Conservation (phyloP, 2,797 vertebrate species). For the Distichodus sexfasciatus region DNA sequence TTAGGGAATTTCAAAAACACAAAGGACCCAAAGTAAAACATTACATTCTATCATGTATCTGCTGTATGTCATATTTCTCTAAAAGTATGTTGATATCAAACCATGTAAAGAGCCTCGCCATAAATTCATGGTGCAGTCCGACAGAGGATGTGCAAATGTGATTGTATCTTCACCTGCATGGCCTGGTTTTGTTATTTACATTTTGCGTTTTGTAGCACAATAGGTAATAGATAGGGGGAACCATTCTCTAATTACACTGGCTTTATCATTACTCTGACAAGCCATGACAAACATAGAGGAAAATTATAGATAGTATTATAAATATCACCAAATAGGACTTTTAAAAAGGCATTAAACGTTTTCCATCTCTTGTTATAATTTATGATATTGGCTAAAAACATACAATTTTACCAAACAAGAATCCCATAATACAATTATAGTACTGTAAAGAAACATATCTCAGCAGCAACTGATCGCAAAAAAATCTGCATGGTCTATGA, state of each 20-base stretch:
- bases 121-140: slow-evolving; percentile 36
- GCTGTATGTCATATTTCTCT: background rate
- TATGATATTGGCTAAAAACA: slow-evolving; percentile 48
- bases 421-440: slow-evolving; percentile 59
- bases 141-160: slow-evolving; percentile 33
- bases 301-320: slow-evolving; percentile 57
- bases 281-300: slow-evolving; percentile 65
- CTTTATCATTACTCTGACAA: slow-evolving; percentile 60
- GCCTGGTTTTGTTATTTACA: slow-evolving; percentile 51
- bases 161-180: slow-evolving; percentile 45
- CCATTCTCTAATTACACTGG: slow-evolving; percentile 68
- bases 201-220: slow-evolving; percentile 62
- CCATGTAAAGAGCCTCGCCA: slow-evolving; percentile 4
- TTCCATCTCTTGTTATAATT: slow-evolving; percentile 50
- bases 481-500: slow-evolving; percentile 77
- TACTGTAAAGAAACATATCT: slow-evolving; percentile 61
- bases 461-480: slow-evolving; percentile 67
- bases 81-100: slow-evolving; percentile 6
- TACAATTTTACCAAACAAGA: slow-evolving; percentile 57
- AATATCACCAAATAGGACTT: slow-evolving; percentile 60
- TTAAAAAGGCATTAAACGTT: slow-evolving; percentile 57
- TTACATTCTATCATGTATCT: slow-evolving; percentile 5
- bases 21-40: background rate
- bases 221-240: slow-evolving; percentile 62
- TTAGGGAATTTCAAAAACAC: background rate